Base-by-base conservation (phyloP, 2,797 vertebrate species). In the Myotis myotis region DNA sequence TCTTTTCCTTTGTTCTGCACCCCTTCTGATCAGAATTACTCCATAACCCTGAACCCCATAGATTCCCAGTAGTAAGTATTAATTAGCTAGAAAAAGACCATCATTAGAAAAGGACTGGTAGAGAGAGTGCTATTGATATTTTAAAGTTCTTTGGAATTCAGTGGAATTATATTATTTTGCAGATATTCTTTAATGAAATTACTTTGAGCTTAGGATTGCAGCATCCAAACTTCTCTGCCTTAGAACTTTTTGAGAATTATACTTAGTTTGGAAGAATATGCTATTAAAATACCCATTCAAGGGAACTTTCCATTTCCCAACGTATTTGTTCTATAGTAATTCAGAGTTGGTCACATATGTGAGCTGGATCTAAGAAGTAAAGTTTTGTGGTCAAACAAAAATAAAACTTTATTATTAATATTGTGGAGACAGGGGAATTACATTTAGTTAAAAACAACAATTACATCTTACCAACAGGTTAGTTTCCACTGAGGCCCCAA, bases 351-450 rank as follows among this genome's bases (percentile, higher is more conserved):
- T 89, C 30, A 92, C 28, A 79, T 71, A 55, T 72, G 60, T 96
- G 28, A 89, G 5, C 66, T 72, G 51, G 88, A 80, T 76, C n/a
- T 94, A 83, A 76, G 55, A 93, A 91, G 53, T 92, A 3, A 53
- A 91, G 20, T 91, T 95, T 92, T 92, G 57, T 89, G 75, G 49
- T 44, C 49, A 80, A 81, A 49, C 5, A 83, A 44, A 44, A 44
- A 44, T 44, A 44, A 44, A 44, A 62, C 55, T 80, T 83, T 95
- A 72, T 95, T 80, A 83, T 49, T 70, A 74, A 86, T 87, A 36
- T 89, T 93, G 33, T 87, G 51, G 53, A 76, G 25, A 87, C 20
- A 16, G 23, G 94, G 76, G 60, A 93, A 87, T 96, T 92, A 76
- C 0, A 60, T 49, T 89, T 75, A 20, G 9, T 85, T 92, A 62